Evolutionary conservation across 2,888 invertebrate species (phyloP).

Genomic region (Panzeria rudis): DNA sequence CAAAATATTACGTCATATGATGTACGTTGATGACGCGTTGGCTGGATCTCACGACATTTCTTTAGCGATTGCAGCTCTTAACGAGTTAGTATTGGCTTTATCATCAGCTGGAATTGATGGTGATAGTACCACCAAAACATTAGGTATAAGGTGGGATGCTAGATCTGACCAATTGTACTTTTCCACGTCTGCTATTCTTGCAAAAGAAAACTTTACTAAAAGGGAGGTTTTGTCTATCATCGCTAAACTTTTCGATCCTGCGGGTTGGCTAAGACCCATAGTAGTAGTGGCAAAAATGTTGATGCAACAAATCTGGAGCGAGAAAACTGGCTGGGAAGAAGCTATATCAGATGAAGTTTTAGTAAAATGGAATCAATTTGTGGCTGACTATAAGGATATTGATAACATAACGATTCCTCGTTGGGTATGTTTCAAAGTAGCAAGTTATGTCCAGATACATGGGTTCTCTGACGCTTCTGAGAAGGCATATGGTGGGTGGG

Average conservation of each 20-base stretch:
- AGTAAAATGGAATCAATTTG: slow-evolving; percentile 25
- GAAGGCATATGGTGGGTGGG: slow-evolving; percentile 28
- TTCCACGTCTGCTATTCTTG: neutral
- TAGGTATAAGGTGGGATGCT: too few relatives aligned
- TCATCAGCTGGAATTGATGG: slow-evolving; percentile 14
- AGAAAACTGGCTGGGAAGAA: slow-evolving; percentile 29
- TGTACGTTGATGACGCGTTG: slow-evolving; percentile 39
- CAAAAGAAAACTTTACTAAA: neutral
- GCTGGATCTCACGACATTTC: slow-evolving; percentile 28
- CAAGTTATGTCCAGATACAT: too few relatives aligned
- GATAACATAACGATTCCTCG: slow-evolving; percentile 7
- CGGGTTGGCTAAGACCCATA: too few relatives aligned
- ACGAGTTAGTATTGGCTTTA: neutral
- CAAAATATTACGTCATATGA: too few relatives aligned
- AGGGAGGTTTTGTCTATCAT: too few relatives aligned
- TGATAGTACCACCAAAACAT: too few relatives aligned
- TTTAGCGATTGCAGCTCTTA: neutral
- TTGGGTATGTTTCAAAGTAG: too few relatives aligned
- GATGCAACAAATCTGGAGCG: slow-evolving; percentile 30
- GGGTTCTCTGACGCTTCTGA: slow-evolving; percentile 27
- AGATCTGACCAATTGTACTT: slow-evolving; percentile 14
- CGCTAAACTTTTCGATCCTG: too few relatives aligned
- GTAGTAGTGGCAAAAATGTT: slow-evolving; percentile 31
- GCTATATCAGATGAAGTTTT: neutral
- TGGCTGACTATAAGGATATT: neutral